A percentile compares a stretch with the other conserved stretches of the same genome.
These are phyloP conservation scores for Uropsilus gracilis DNA, from an alignment of 2,113 vertebrate genomes.

Conservation along the genomic window DNA sequence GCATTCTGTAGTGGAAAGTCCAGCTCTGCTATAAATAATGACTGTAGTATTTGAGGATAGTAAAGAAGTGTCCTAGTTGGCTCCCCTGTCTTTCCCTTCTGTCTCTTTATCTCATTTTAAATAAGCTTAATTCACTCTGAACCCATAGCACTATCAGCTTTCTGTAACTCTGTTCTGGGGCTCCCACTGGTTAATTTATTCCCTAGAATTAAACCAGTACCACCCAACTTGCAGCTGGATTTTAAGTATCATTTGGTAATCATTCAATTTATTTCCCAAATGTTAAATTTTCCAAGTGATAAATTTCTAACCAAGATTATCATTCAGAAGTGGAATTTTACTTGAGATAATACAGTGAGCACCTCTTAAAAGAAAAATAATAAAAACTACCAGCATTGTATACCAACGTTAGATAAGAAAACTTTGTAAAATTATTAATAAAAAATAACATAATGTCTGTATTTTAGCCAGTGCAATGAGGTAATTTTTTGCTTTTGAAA, in stretches of 20 bases:
- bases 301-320: not conserved
- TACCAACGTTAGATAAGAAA: not conserved
- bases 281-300: not conserved
- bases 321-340: constrained; percentile 31
- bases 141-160: constrained; percentile 4
- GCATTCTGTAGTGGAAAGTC: not conserved
- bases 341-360: not conserved
- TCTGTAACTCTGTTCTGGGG: constrained; percentile 24
- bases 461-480: not conserved
- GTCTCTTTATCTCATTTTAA: constrained; percentile 47
- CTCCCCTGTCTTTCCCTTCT: not conserved
- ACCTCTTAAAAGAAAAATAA: not conserved
- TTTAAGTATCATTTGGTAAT: not conserved
- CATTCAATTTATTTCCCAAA: constrained; percentile 26
- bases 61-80: not conserved
- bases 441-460: not conserved
- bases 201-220: constrained; percentile 40
- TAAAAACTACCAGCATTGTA: not conserved
- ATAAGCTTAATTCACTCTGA: constrained; percentile 46
- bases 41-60: not conserved
- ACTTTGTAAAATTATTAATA: not conserved
- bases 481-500: constrained; percentile 39
- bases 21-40: not conserved
- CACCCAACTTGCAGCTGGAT: constrained; percentile 18
- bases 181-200: constrained; percentile 59